These are phyloP conservation scores for Vireo griseus DNA, from an alignment of 2,797 vertebrate genomes.

Conservation along the genomic window DNA sequence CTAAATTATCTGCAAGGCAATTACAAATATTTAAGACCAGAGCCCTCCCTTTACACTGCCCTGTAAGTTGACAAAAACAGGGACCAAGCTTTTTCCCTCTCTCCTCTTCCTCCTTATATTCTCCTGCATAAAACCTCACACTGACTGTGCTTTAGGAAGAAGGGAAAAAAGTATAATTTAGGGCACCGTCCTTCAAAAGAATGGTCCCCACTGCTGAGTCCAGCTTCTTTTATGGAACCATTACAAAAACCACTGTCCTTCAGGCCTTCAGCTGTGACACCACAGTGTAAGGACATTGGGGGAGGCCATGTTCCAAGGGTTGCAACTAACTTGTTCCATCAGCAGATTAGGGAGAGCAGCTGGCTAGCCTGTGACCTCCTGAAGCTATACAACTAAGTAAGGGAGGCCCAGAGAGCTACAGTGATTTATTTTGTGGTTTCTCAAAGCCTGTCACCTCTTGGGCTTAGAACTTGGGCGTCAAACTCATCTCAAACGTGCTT, in stretches of 20 bases:
- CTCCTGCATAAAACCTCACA: background rate
- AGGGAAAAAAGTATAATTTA: background rate
- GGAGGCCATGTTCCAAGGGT: background rate
- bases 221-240: background rate
- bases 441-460: background rate
- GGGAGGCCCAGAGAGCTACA: background rate
- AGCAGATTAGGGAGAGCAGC: background rate
- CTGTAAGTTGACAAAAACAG: background rate
- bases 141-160: background rate
- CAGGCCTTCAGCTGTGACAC: background rate
- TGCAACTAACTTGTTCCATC: background rate
- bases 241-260: background rate
- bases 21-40: background rate
- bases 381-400: background rate
- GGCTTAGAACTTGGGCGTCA: background rate
- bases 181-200: background rate
- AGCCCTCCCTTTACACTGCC: background rate
- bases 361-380: background rate
- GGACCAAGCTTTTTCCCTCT: background rate
- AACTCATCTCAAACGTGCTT: background rate
- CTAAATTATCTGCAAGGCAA: background rate
- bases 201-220: background rate
- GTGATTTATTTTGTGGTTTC: constrained; percentile 3
- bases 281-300: fast-evolving
- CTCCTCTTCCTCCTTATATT: background rate